Conservation (phyloP, 2,888 invertebrate genomes). For the Heteromyza rotundicornis region DNA sequence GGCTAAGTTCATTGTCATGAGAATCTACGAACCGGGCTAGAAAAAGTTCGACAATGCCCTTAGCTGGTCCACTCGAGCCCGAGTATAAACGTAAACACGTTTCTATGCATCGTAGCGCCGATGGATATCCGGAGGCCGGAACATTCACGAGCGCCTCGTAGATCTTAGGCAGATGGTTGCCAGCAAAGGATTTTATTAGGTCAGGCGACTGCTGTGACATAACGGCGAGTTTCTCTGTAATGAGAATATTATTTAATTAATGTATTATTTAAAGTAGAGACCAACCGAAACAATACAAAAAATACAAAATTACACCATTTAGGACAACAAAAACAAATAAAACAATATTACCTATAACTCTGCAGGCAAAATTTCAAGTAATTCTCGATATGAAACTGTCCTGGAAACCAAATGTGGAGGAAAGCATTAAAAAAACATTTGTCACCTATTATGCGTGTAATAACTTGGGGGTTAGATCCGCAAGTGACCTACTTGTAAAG, state of each 20-base stretch:
- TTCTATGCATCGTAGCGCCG: conserved; percentile 45
- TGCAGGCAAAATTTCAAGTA: too few species aligned
- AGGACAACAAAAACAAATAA: too few species aligned
- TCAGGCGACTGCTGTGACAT: conserved; percentile 44
- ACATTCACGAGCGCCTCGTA: conserved; percentile 39
- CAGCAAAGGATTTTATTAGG: conserved; percentile 42
- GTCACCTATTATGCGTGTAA: too few species aligned
- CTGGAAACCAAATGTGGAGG: too few species aligned
- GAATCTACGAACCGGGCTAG: conserved; percentile 42
- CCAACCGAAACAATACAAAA: too few species aligned
- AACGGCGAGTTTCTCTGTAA: conserved; percentile 38
- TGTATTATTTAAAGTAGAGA: too few species aligned
- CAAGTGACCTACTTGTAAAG: too few species aligned
- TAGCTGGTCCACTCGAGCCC: conserved; percentile 43
- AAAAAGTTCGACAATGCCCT: conserved; percentile 44
- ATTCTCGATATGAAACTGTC: too few species aligned
- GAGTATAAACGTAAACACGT: conserved; percentile 45
- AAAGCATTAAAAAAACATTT: too few species aligned
- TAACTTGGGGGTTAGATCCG: too few species aligned
- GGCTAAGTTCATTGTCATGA: conserved; percentile 33
- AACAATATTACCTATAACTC: too few species aligned
- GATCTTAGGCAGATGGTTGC: conserved; percentile 41
- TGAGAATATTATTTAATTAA: background rate
- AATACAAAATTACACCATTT: too few species aligned
- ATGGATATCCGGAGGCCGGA: conserved; percentile 25